A percentile compares a stretch with the other conserved stretches of the same genome.
Conservation (phyloP, 2,113 vertebrate genomes). For the Anser brachyrhynchus region DNA sequence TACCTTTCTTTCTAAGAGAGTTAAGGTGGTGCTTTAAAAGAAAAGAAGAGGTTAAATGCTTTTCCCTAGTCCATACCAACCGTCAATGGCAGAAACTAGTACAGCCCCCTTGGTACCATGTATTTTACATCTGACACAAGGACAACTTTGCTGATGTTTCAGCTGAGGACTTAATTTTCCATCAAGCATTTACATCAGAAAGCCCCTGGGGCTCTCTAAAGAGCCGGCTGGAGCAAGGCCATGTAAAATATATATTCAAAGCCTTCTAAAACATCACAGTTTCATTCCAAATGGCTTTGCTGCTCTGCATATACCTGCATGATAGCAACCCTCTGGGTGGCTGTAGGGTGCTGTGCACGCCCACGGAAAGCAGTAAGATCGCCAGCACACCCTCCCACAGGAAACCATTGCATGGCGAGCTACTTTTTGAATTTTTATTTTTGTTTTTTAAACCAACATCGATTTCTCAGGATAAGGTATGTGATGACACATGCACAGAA, state of each 20-base stretch:
- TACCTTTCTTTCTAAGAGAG: neutral
- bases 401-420: fast-evolving
- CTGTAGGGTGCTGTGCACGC: neutral
- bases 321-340: neutral
- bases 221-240: neutral
- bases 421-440: neutral
- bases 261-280: neutral
- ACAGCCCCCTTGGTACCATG: neutral
- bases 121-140: neutral
- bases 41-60: neutral
- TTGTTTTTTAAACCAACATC: neutral
- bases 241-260: neutral
- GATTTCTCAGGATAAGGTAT: fast-evolving
- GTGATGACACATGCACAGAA: neutral
- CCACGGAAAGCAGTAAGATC: neutral
- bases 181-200: neutral
- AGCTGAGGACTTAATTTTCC: neutral
- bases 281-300: neutral
- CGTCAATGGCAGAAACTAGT: neutral
- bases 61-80: neutral
- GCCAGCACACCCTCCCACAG: fast-evolving
- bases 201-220: neutral
- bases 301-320: neutral
- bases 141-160: neutral
- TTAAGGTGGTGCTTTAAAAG: neutral